phyloP scores from a whole-genome alignment of 2,888 invertebrate species.

The Proisotoma minuta region DNA sequence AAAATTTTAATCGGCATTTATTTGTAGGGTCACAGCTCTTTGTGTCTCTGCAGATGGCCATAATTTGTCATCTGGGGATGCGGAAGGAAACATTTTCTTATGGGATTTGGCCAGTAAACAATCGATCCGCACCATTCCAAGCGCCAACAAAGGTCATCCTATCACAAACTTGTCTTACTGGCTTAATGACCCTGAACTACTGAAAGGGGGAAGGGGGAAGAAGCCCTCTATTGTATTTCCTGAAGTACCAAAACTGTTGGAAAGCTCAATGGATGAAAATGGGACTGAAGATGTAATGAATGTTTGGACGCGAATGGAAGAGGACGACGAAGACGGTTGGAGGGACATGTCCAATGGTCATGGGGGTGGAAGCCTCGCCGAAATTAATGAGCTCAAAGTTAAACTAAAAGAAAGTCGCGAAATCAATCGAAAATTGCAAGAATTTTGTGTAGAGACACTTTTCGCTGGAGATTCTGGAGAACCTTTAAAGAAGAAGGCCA shows the following conservation, averaged over 20 bases:
- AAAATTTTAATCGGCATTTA: background rate
- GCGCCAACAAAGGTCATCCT: constrained; percentile 64
- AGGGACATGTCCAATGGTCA: background rate
- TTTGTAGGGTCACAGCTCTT: constrained; percentile 61
- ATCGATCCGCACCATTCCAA: constrained; percentile 61
- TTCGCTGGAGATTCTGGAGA: constrained; percentile 12
- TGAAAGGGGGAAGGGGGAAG: constrained; percentile 50
- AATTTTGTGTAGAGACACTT: constrained; percentile 41
- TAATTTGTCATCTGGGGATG: constrained; percentile 69
- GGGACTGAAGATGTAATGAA: constrained; percentile 50
- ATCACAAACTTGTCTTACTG: constrained; percentile 68
- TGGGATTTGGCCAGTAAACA: constrained; percentile 79
- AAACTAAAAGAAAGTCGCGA: constrained; percentile 37
- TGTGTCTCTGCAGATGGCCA: constrained; percentile 68
- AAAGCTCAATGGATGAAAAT: constrained; percentile 60
- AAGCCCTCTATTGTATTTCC: constrained; percentile 49
- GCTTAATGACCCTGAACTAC: constrained; percentile 59
- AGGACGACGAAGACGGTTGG: constrained; percentile 16
- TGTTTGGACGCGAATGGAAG: constrained; percentile 36
- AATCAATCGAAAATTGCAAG: constrained; percentile 41
- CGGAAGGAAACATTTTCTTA: constrained; percentile 67
- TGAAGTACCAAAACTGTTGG: constrained; percentile 60
- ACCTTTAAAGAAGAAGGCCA: background rate
- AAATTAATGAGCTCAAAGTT: constrained; percentile 41
- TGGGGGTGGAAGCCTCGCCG: constrained; percentile 15